Evolutionary conservation across 2,113 vertebrate genomes (phyloP).

Genomic region (Oreotragus oreotragus): DNA sequence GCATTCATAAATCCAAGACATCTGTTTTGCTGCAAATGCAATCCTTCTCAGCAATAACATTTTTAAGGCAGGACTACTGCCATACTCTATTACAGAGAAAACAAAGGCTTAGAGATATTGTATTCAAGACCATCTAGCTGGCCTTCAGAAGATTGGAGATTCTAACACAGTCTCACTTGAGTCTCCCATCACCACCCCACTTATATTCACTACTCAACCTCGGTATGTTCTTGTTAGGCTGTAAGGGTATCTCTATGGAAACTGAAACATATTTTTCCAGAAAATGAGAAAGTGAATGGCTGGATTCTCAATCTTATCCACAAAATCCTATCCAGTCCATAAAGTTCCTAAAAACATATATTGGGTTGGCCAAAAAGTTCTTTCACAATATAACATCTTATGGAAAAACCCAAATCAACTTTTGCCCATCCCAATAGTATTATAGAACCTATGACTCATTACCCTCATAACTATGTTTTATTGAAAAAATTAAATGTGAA

Average conservation of each 20-base stretch:
- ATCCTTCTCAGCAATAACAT: not conserved
- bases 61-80: not conserved
- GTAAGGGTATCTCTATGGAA: not conserved
- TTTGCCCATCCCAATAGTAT: not conserved
- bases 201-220: not conserved
- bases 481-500: not conserved
- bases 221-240: not conserved
- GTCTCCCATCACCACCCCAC: not conserved
- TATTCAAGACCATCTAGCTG: not conserved
- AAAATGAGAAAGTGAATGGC: not conserved
- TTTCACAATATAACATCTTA: not conserved
- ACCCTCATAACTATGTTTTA: not conserved
- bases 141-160: not conserved
- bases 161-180: not conserved
- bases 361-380: not conserved
- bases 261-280: not conserved
- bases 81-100: not conserved
- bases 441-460: not conserved
- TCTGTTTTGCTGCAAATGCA: not conserved
- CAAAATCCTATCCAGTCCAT: not conserved
- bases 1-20: not conserved
- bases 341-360: not conserved
- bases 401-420: not conserved
- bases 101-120: not conserved
- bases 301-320: not conserved